Percentiles rank a stretch among this genome's conserved stretches.
phyloP scores from a whole-genome alignment of 2,797 vertebrate genomes.

The Synanceia verrucosa region DNA sequence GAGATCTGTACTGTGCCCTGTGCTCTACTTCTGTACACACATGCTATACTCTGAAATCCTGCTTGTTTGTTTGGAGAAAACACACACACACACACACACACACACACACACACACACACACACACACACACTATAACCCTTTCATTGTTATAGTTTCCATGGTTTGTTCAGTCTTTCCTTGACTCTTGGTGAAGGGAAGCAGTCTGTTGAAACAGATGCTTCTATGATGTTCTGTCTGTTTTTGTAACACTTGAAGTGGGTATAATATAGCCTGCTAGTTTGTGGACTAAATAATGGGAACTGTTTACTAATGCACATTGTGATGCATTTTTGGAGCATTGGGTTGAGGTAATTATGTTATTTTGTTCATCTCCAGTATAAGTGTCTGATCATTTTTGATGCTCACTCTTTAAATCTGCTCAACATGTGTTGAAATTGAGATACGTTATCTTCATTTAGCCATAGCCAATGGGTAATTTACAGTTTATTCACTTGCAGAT shows the following conservation, averaged over 20 bases:
- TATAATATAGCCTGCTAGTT: neutral
- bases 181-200: slow-evolving; percentile 34
- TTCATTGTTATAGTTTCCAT: slow-evolving; percentile 66
- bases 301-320: too few species aligned
- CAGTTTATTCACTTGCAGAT: neutral
- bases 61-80: slow-evolving; percentile 62
- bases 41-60: slow-evolving; percentile 20
- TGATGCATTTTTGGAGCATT: too few species aligned
- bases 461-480: neutral
- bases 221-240: neutral
- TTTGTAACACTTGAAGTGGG: neutral
- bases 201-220: neutral
- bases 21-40: slow-evolving; percentile 33
- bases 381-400: neutral
- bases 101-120: slow-evolving; percentile 3
- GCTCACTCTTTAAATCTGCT: neutral
- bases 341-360: neutral
- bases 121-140: slow-evolving; percentile 5
- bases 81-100: neutral
- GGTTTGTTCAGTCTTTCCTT: slow-evolving; percentile 64
- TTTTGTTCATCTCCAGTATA: neutral
- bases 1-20: slow-evolving; percentile 32
- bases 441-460: neutral
- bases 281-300: slow-evolving; percentile 1
- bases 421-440: neutral